Base-by-base conservation (phyloP, 2,888 invertebrate species). In the Nemapogon koenigi region DNA sequence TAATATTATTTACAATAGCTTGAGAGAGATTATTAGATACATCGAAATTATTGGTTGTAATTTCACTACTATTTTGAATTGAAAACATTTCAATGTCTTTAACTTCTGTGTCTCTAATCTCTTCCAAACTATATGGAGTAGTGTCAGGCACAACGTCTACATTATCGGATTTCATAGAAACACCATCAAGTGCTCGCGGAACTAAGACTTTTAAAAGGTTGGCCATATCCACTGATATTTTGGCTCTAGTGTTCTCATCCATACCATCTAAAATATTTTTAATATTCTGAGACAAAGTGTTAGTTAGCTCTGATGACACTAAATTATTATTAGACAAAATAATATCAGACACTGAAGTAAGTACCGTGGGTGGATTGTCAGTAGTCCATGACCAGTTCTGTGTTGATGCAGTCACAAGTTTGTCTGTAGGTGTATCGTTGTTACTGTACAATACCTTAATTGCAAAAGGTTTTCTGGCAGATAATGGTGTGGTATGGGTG, bases 251-350 rank as follows among this genome's bases (percentile, higher is more conserved):
- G 11, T 61, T 61, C 45, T 67, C 67, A 49, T 78, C 73, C 71
- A 76, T 70, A 51, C 65, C 69, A 56, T 64, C 52, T 39, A 78
- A 63, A 49, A 78, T 73, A 59, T 57, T 59, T 57, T 54, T 64
- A 50, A 78, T 78, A 50, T 72, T 73, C 68, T 66, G 73, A 49
- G 76, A 62, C 47, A 78, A 64, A 76, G 76, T 78, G 76, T 76
- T 76, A 61, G 78, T 78, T 78, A 78, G 69, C 72, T 72, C 75
- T 44, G 70, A 66, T 43, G 78, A 78, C 37, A 78, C 67, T 63
- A 76, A 53, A 53, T 68, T 67, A 47, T 73, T 78, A 61, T 70
- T 72, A 48, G 68, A 61, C 51, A 75, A 57, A 55, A 76, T 64
- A 54, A 76, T 64, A 67, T 76, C 75, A 55, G 76, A 75, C 48